A percentile compares a stretch with the other conserved stretches of the same genome.
These are phyloP conservation scores for Acropora tenuis DNA, from an alignment of 64 coral and sea anemone genomes.

Conservation along the genomic window DNA sequence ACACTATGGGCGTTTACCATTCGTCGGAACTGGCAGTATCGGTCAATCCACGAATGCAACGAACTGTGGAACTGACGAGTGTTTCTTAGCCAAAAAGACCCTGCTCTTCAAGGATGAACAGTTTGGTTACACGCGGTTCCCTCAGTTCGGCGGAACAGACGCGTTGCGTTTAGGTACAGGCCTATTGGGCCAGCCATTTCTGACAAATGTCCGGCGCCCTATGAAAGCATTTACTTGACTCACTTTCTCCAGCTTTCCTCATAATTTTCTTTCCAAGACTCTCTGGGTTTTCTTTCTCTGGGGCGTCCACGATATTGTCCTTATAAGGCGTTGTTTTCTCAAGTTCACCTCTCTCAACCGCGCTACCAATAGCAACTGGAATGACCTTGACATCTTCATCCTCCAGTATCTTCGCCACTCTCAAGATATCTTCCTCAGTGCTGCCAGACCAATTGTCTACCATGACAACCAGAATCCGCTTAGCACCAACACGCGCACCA, in stretches of 20 bases:
- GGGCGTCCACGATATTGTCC: constrained; percentile 53
- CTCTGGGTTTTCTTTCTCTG: constrained; percentile 50
- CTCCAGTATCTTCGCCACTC: constrained; percentile 59
- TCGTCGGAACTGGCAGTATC: too few relatives aligned
- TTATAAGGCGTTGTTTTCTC: constrained; percentile 59
- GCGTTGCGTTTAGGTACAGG: too few relatives aligned
- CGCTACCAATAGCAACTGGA: constrained; percentile 71
- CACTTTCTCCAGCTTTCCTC: constrained; percentile 72
- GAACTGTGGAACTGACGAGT: too few relatives aligned
- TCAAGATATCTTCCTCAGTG: constrained; percentile 36
- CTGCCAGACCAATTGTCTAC: constrained; percentile 72
- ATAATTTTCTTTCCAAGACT: constrained; percentile 68
- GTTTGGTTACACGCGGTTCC: too few relatives aligned
- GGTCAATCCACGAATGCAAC: too few relatives aligned
- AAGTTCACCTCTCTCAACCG: constrained; percentile 61
- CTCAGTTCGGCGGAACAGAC: too few relatives aligned
- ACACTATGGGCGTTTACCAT: too few relatives aligned
- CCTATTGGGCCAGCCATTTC: too few relatives aligned
- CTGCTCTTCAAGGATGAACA: too few relatives aligned
- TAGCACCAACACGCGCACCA: constrained; percentile 71
- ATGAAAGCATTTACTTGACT: not conserved
- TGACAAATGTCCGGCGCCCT: too few relatives aligned
- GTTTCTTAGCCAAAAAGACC: too few relatives aligned
- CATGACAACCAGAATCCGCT: constrained; percentile 82
- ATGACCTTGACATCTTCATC: constrained; percentile 66